Percentiles rank a stretch among this genome's conserved stretches.
These are phyloP conservation scores for Spea bombifrons DNA, from an alignment of 2,113 vertebrate species.

Conservation along the genomic window DNA sequence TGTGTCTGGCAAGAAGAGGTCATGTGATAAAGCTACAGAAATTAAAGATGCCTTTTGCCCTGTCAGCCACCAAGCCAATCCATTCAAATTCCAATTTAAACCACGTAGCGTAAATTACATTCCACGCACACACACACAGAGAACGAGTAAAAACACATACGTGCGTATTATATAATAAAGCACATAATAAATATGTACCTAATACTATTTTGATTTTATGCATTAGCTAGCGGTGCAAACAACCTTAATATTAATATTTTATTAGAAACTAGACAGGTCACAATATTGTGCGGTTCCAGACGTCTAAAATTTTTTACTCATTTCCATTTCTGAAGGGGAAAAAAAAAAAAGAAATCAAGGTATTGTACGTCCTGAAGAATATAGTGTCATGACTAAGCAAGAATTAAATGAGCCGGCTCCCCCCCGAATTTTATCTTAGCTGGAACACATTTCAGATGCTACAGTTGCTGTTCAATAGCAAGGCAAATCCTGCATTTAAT, in stretches of 20 bases:
- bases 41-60: no score
- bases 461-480: conserved; percentile 55
- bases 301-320: background rate
- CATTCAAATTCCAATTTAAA: no score
- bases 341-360: conserved; percentile 3
- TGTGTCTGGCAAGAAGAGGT: conserved; percentile 15
- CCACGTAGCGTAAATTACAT: no score
- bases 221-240: background rate
- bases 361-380: conserved; percentile 54
- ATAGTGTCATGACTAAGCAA: conserved; percentile 61
- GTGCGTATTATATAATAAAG: no score
- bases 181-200: background rate
- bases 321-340: conserved; percentile 22
- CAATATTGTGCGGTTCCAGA: conserved; percentile 4
- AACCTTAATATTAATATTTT: conserved; percentile 6
- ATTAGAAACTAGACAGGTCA: background rate
- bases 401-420: conserved; percentile 48
- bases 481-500: conserved; percentile 54
- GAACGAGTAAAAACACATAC: no score
- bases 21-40: conserved; percentile 14
- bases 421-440: conserved; percentile 55
- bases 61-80: no score
- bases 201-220: background rate
- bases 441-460: conserved; percentile 60
- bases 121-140: no score